Evolutionary conservation across 2,797 vertebrate species (phyloP), one percentile per base, ranked within the genome.

Genomic region (Schizothorax lantsangensis): DNA sequence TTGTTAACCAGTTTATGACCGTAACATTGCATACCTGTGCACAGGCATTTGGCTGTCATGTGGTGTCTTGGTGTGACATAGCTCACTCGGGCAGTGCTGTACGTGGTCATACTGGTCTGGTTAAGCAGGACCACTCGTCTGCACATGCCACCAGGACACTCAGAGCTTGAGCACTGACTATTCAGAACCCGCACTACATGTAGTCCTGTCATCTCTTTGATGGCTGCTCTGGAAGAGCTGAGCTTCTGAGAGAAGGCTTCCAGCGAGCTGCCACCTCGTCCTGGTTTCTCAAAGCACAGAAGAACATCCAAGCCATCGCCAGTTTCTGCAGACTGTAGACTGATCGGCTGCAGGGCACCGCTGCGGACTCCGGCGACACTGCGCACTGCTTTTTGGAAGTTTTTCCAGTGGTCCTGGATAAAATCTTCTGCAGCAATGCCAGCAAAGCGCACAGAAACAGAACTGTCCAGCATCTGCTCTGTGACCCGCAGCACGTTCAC

Each of bases 321-420:
- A 12, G 93, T 89, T 17, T 93, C 93, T 0, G 95, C 91, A 36
- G 95, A 93, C 88, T 97, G 96, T 91, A 97, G 68, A 88, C 96
- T 96, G 21, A 97, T 75, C 9, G 97, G 91, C 79, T 96, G 96
- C 12, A 97, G 88, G 62, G 96, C 95, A 0, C 91, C 95, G 88
- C 94, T 95, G 73, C 93, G 93, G 59, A 95, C 92, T 0, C 95
- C 95, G 12, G 96, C 88, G 74, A 94, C 90, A 83, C 95, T 96
- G 77, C 94, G 93, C 3, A 97, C 57, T 0, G 95, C 95, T 83
- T 95, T 94, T 88, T 97, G 96, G 91, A 97, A 95, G 91, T 95
- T 96, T 82, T 95, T 95, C 96, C 96, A 97, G 81, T 97, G 95
- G 88, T 96, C 95, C 0, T 95, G 95, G 0, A 97, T 94, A 26